Percentiles rank a stretch among this genome's conserved stretches.
Evolutionary conservation across 2,113 vertebrate genomes (phyloP).

Genomic region (Chloebia gouldiae): DNA sequence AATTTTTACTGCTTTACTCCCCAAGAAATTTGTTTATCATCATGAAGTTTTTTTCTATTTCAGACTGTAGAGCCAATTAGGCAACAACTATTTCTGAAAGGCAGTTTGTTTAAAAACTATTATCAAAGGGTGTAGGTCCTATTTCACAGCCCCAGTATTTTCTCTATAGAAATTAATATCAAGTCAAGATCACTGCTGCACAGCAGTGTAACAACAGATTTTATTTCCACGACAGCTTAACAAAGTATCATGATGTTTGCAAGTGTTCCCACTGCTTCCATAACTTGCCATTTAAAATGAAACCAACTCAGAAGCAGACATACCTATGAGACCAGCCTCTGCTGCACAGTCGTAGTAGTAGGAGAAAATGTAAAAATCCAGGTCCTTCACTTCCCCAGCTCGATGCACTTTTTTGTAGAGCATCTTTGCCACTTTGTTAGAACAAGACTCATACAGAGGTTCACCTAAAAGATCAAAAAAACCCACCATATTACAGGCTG

Average conservation of each 20-base stretch:
- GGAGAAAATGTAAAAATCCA: constrained; percentile 91
- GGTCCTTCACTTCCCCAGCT: constrained; percentile 71
- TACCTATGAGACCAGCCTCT: constrained; percentile 85
- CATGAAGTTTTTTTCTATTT: neutral
- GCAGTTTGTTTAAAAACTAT: neutral
- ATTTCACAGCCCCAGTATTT: neutral
- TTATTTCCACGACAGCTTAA: neutral
- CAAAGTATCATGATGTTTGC: neutral
- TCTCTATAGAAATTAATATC: neutral
- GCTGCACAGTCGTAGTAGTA: constrained; percentile 91
- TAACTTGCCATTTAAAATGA: neutral
- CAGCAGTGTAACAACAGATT: neutral
- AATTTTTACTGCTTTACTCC: neutral
- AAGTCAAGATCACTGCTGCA: neutral
- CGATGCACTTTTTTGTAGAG: constrained; percentile 79
- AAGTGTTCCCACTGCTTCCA: neutral
- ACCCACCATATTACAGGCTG: neutral
- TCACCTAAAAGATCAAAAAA: constrained; percentile 63
- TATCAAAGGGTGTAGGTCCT: neutral
- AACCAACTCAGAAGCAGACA: neutral
- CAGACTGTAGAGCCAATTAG: neutral
- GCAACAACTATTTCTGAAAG: neutral
- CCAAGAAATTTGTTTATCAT: neutral
- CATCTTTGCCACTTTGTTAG: constrained; percentile 79
- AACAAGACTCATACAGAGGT: constrained; percentile 80